Conservation (phyloP, 2,797 vertebrate species). For the Chromis chromis region DNA sequence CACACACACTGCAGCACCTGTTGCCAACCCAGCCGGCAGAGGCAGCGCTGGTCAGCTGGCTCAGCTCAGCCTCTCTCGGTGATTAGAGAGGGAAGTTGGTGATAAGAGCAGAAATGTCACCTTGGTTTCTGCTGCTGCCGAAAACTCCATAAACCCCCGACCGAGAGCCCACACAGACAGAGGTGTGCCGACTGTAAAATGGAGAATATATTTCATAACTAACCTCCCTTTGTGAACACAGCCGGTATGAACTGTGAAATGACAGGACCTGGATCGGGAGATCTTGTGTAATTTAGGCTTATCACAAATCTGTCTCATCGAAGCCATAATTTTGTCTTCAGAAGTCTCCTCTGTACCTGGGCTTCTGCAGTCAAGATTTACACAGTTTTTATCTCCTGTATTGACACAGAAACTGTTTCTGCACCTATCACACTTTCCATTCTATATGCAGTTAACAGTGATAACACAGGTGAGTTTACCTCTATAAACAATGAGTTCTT, state of each 20-base stretch:
- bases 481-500: not conserved
- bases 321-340: not conserved
- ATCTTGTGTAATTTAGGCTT: too few relatives aligned
- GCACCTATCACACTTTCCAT: too few relatives aligned
- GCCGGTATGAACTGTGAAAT: not conserved
- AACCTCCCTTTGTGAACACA: not conserved
- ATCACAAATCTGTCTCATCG: not conserved
- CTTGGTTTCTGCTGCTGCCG: constrained; percentile 53
- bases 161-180: constrained; percentile 14
- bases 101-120: constrained; percentile 69
- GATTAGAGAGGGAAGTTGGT: constrained; percentile 46
- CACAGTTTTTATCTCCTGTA: too few relatives aligned
- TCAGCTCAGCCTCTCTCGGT: constrained; percentile 35
- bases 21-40: constrained; percentile 51
- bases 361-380: not conserved
- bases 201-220: not conserved
- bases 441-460: not conserved
- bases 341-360: not conserved
- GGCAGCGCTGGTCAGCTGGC: constrained; percentile 43
- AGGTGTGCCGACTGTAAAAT: not conserved
- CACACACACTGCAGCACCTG: constrained; percentile 42
- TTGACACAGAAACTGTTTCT: too few relatives aligned
- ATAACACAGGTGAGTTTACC: not conserved
- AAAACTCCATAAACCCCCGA: constrained; percentile 32
- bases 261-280: not conserved